Conservation (phyloP, 2,888 invertebrate species). For the Amaurobius ferox region DNA sequence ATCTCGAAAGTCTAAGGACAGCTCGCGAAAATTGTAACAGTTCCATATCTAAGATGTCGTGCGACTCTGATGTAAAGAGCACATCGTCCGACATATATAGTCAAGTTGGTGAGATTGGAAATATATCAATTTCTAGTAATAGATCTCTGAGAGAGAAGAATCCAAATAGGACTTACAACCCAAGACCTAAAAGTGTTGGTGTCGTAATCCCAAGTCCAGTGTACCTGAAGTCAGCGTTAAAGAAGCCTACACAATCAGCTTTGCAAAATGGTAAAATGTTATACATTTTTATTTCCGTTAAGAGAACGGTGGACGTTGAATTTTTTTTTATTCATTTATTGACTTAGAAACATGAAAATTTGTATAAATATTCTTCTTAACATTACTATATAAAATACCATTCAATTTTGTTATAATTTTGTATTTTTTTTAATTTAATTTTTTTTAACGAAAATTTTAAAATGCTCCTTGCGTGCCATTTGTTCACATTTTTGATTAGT, state of each 20-base stretch:
- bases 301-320: too few relatives aligned
- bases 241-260: conserved; percentile 53
- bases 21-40: background rate
- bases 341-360: too few relatives aligned
- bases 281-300: too few relatives aligned
- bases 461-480: too few relatives aligned
- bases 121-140: conserved; percentile 11
- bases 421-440: too few relatives aligned
- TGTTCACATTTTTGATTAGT: too few relatives aligned
- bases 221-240: conserved; percentile 63
- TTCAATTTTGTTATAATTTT: too few relatives aligned
- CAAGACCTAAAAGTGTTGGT: conserved; percentile 62
- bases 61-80: conserved; percentile 29
- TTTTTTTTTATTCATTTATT: too few relatives aligned
- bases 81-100: conserved; percentile 53
- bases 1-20: conserved; percentile 8
- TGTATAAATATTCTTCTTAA: too few relatives aligned
- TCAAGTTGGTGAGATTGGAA: conserved; percentile 24
- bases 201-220: conserved; percentile 47
- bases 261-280: conserved; percentile 47
- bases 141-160: conserved; percentile 26
- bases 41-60: background rate
- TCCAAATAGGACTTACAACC: conserved; percentile 19
- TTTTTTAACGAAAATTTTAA: too few relatives aligned
- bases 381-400: too few relatives aligned